A percentile compares a stretch with the other conserved stretches of the same genome.
Conservation (phyloP, 37 sponge, comb jelly and placozoan species). For the Theonella swinhoei region DNA sequence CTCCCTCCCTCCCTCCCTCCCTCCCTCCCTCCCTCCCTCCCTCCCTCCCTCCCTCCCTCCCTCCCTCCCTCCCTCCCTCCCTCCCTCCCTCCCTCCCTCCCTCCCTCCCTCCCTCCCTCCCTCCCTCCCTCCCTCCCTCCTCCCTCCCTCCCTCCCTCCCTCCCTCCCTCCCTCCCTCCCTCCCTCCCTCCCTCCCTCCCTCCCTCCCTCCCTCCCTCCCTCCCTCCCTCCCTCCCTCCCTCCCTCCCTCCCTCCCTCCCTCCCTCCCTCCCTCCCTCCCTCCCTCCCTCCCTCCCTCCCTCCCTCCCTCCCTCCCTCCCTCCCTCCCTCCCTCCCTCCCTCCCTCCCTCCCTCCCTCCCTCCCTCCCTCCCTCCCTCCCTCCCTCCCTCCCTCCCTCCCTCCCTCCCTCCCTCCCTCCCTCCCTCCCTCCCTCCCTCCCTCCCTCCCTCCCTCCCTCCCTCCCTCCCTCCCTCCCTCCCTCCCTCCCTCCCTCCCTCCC, state of each 20-base stretch:
- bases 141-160: neutral
- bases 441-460: too few species aligned
- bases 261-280: neutral
- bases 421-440: too few species aligned
- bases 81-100: neutral
- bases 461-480: too few species aligned
- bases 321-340: neutral
- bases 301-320: neutral
- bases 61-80: too few species aligned
- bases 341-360: neutral
- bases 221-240: neutral
- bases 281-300: neutral
- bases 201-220: neutral
- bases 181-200: neutral
- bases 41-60: too few species aligned
- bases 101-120: neutral
- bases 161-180: neutral
- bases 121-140: neutral
- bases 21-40: too few species aligned
- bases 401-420: too few species aligned
- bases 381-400: too few species aligned
- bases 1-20: neutral
- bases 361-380: constrained; percentile 2
- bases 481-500: too few species aligned
- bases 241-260: neutral